A percentile compares a stretch with the other conserved stretches of the same genome.
phyloP scores from a whole-genome alignment of 2,113 vertebrate genomes.

The Brienomyrus longianalis region DNA sequence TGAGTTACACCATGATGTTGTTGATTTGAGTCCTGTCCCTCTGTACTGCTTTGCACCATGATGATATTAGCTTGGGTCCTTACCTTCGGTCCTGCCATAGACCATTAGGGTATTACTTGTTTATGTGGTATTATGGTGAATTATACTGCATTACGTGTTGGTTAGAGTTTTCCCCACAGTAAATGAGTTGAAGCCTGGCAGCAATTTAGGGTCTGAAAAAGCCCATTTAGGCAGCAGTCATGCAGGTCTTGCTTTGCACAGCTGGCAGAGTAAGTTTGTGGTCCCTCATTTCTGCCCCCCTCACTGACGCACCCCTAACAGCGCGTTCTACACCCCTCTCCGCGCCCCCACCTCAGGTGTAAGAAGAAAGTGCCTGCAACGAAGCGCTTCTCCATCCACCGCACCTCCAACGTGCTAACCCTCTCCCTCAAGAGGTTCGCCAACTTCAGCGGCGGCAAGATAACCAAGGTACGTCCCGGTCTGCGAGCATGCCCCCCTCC shows the following conservation, averaged over 20 bases:
- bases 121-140: background rate
- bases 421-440: slow-evolving; percentile 89
- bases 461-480: slow-evolving; percentile 72
- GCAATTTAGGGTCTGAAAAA: background rate
- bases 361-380: slow-evolving; percentile 88
- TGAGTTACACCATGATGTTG: slow-evolving; percentile 51
- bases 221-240: background rate
- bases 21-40: background rate
- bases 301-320: background rate
- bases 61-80: background rate
- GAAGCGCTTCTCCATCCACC: slow-evolving; percentile 86
- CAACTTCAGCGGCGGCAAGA: slow-evolving; percentile 83
- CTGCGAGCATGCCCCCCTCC: background rate
- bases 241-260: background rate
- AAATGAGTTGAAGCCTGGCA: background rate
- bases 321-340: background rate
- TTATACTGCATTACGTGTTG: background rate
- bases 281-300: background rate
- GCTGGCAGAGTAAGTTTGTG: background rate
- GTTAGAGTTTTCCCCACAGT: background rate
- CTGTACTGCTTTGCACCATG: background rate
- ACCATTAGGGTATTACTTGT: background rate
- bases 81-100: background rate
- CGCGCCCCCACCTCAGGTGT: slow-evolving; percentile 63
- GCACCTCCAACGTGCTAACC: slow-evolving; percentile 80